phyloP scores from a whole-genome alignment of 2,888 invertebrate genomes.

The Schizaphis graminum region DNA sequence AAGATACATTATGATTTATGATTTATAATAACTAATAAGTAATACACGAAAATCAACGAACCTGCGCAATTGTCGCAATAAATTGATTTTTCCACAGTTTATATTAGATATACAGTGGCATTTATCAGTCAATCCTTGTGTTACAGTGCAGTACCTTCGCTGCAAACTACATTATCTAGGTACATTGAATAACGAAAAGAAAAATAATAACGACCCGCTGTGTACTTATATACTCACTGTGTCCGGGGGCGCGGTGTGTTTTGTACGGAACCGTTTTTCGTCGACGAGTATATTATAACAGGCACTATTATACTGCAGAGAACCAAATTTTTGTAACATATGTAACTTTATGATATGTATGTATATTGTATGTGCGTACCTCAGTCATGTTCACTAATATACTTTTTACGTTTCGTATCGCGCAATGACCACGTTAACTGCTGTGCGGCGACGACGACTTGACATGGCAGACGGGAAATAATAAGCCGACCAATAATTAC shows the following conservation, averaged over 20 bases:
- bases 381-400: not conserved
- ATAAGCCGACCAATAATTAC: constrained; percentile 11
- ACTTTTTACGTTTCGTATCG: not conserved
- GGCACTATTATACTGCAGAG: not conserved
- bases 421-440: not conserved
- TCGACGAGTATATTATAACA: not conserved
- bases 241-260: not conserved
- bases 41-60: not conserved
- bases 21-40: not conserved
- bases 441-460: not conserved
- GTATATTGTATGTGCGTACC: not conserved
- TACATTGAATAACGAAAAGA: not conserved
- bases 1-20: not conserved
- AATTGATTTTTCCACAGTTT: not conserved
- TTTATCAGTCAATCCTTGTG: not conserved
- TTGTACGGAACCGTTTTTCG: not conserved
- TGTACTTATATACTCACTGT: not conserved
- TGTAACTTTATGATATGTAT: not conserved
- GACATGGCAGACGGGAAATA: constrained; percentile 32
- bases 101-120: not conserved
- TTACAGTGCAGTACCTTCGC: not conserved
- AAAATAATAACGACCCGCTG: not conserved
- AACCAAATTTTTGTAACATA: not conserved
- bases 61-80: not conserved
- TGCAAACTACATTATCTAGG: not conserved